Evolutionary conservation across 2,113 vertebrate species (phyloP), one percentile per base, ranked within the genome.

Genomic region (Microtus montanus): DNA sequence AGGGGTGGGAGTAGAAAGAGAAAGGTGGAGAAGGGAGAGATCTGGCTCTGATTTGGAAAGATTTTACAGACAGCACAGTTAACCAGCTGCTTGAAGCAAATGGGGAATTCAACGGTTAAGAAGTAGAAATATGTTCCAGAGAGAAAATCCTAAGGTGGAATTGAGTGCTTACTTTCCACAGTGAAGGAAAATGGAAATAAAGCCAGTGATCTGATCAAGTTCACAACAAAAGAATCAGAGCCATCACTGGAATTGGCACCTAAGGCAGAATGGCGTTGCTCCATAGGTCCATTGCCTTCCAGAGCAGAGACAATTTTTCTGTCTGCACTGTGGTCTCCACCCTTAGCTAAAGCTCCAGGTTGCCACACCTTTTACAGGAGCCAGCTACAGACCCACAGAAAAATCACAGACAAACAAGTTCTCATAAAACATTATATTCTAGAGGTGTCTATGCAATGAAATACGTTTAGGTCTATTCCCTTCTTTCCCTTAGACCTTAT

Each of bases 351-450:
- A 11, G 49, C 79, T 87, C 28, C 6, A 5, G 15, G 19, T 64
- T 54, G 93, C 92, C 96, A 94, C 90, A 90, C 95, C 96, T 93
- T 94, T 84, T 74, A 12, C 11, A 92, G 77, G 52, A 95, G 13
- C 52, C 82, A 54, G 66, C 35, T 47, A 54, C 47, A 86, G 19
- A 64, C 44, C 30, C 38, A n/a, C n/a, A 73, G 74, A 84, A 64
- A 64, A 92, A 41, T 44, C 44, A 47, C 20, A 64, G 41, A 63
- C 84, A 92, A n/a, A 77, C 85, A 52, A 2, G 5, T 68, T 88
- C 87, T 90, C 85, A 33, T 71, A 73, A 89, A 86, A 73, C 74
- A 63, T 47, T 17, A 4, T 33, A n/a, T 49, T 74, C 85, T 33
- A 94, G 58, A 68, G n/a, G 24, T 26, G 61, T 58, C 84, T 94